These are phyloP conservation scores for Chloroclysta siterata DNA, from an alignment of 2,888 invertebrate species.

Conservation along the genomic window DNA sequence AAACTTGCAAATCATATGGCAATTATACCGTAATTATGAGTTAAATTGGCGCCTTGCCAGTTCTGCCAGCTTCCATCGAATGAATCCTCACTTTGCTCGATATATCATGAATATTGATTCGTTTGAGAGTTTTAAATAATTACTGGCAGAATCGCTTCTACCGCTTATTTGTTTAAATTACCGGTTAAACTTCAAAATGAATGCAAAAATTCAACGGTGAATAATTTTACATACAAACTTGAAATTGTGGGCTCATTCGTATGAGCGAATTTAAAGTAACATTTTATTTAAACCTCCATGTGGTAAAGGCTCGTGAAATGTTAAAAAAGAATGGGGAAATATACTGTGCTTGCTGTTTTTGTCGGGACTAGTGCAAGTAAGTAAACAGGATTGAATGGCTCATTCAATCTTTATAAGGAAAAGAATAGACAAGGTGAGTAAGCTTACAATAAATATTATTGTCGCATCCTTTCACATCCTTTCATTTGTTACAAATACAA, in stretches of 20 bases:
- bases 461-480: too few species aligned
- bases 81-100: conserved; percentile 37
- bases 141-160: conserved; percentile 27
- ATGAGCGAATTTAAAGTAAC: conserved; percentile 1
- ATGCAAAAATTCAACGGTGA: conserved; percentile 25
- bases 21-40: conserved; percentile 34
- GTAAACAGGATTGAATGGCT: too few species aligned
- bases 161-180: conserved; percentile 42
- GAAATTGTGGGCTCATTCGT: conserved; percentile 8
- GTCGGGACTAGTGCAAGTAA: too few species aligned
- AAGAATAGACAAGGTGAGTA: too few species aligned
- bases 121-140: conserved; percentile 42
- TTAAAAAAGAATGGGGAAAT: neutral
- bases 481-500: too few species aligned
- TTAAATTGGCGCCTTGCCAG: conserved; percentile 38
- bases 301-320: neutral
- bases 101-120: conserved; percentile 44
- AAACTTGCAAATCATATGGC: conserved; percentile 7
- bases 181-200: conserved; percentile 28
- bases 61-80: conserved; percentile 24
- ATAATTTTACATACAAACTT: conserved; percentile 27
- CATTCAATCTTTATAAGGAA: too few species aligned
- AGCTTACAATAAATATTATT: too few species aligned
- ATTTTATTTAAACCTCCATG: conserved; percentile 1
- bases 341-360: neutral